These are phyloP conservation scores for Melieria crassipennis DNA, from an alignment of 2,888 invertebrate species.

Conservation along the genomic window DNA sequence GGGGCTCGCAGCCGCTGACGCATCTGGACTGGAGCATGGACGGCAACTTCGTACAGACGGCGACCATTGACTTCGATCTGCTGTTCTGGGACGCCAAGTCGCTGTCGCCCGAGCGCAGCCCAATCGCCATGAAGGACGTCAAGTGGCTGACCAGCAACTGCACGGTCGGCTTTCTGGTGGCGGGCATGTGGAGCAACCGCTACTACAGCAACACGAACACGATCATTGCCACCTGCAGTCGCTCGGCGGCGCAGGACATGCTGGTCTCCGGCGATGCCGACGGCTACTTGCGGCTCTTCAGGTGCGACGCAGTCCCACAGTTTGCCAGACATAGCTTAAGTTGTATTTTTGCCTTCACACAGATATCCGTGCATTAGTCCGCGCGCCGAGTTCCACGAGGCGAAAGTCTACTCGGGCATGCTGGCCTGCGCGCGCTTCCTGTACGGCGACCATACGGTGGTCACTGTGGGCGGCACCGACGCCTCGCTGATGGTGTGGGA, in stretches of 20 bases:
- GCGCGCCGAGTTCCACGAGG: constrained; percentile 87
- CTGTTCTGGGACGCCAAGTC: constrained; percentile 93
- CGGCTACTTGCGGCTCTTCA: constrained; percentile 85
- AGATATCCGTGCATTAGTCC: constrained; percentile 88
- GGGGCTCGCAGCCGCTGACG: constrained; percentile 84
- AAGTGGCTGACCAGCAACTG: constrained; percentile 91
- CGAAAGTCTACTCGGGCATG: constrained; percentile 86
- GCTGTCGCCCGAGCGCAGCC: constrained; percentile 86
- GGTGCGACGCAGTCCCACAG: constrained; percentile 66
- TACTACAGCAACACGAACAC: constrained; percentile 89
- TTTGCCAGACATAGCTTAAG: background rate
- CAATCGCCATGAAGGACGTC: constrained; percentile 88
- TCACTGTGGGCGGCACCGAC: constrained; percentile 87
- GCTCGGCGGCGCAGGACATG: constrained; percentile 85
- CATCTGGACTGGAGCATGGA: constrained; percentile 94
- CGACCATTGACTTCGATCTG: constrained; percentile 89
- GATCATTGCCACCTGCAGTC: constrained; percentile 81
- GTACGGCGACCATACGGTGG: constrained; percentile 85
- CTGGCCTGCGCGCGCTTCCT: constrained; percentile 84
- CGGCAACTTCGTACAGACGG: constrained; percentile 86
- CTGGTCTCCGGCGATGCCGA: constrained; percentile 89
- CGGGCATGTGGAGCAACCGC: constrained; percentile 91
- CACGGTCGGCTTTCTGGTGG: constrained; percentile 86
- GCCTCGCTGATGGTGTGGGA: constrained; percentile 93
- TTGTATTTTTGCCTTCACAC: constrained; percentile 24